Percentiles rank a stretch among this genome's conserved stretches.
Conservation (phyloP, 2,113 vertebrate genomes). For the Stigmatopora argus region DNA sequence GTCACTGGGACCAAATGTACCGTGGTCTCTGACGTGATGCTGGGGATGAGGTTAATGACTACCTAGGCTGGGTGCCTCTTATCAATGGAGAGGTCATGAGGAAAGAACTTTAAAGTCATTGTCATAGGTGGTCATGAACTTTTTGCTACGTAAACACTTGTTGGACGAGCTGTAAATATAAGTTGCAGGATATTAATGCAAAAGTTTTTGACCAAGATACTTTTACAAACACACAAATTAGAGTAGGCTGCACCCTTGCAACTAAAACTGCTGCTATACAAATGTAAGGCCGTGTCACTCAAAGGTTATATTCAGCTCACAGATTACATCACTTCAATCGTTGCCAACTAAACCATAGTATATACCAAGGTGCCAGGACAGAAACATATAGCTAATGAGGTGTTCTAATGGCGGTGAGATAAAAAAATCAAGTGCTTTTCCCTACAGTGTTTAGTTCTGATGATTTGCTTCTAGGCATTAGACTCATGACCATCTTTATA, state of each 20-base stretch:
- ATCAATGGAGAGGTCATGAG: conserved; percentile 19
- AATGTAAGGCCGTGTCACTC: not conserved
- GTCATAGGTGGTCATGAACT: not conserved
- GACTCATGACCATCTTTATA: not conserved
- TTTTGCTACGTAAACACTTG: not conserved
- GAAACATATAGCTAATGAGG: not conserved
- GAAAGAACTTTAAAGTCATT: conserved; percentile 16
- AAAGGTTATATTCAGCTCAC: not conserved
- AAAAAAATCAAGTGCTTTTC: not conserved
- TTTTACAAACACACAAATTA: not conserved
- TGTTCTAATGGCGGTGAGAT: not conserved
- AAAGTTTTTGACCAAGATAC: conserved; percentile 3
- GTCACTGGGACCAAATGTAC: conserved; percentile 5
- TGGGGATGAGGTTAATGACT: conserved; percentile 18
- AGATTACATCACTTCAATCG: not conserved
- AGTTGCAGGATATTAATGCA: not conserved
- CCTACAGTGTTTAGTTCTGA: not conserved
- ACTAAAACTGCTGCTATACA: not conserved
- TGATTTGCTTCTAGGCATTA: not conserved
- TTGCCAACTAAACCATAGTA: not conserved
- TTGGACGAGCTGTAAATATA: not conserved
- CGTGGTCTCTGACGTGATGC: not conserved
- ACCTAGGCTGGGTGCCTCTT: conserved; percentile 1
- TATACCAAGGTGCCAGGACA: too few relatives aligned
- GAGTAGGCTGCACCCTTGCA: not conserved